Base-by-base conservation (phyloP, 2,888 invertebrate species). In the Apamea sordens region DNA sequence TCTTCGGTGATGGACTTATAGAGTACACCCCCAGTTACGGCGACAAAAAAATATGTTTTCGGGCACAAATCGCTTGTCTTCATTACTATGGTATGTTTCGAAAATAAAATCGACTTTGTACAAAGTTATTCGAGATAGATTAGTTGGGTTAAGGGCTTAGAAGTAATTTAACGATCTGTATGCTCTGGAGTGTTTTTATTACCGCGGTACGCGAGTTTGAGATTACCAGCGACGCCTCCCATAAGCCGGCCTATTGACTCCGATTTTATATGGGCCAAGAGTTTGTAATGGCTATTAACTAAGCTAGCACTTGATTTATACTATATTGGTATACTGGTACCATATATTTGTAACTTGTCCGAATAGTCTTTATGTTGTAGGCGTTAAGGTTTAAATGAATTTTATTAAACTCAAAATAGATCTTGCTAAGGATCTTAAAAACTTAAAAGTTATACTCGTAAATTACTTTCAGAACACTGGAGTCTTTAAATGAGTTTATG, bases 141-240 rank as follows among this genome's bases (percentile, higher is more conserved):
- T 83, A 83, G 76, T 81, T 41, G 80, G 87, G 85, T 90, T 87
- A 90, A 86, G 41, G 24, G 75, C 80, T 88, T 82, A 73, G 75
- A 84, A 87, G 84, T 89, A 87, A 89, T 90, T 85, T 89, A 89
- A 86, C 85, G 76, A 89, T 89, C 84, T 87, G 81, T 90, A 86
- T 90, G 85, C 89, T 86, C 74, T 71, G 77, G 75, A 86, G 76
- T 85, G 87, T 90, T 89, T 90, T 89, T 89, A 90, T 89, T 87
- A 83, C 86, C 80, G 69, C 70, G 63, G 82, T 79, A 86, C 82
- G 82, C 82, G 86, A 89, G 83, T 84, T 83, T 80, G 83, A 89
- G 90, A 90, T 89, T 89, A 90, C 83, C 63, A 70, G 74, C 77
- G 82, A 89, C 82, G 86, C 83, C 77, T 84, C 70, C 79, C 82